A percentile compares a stretch with the other conserved stretches of the same genome.
phyloP scores from a whole-genome alignment of 2,888 invertebrate genomes.

The Thera britannica region DNA sequence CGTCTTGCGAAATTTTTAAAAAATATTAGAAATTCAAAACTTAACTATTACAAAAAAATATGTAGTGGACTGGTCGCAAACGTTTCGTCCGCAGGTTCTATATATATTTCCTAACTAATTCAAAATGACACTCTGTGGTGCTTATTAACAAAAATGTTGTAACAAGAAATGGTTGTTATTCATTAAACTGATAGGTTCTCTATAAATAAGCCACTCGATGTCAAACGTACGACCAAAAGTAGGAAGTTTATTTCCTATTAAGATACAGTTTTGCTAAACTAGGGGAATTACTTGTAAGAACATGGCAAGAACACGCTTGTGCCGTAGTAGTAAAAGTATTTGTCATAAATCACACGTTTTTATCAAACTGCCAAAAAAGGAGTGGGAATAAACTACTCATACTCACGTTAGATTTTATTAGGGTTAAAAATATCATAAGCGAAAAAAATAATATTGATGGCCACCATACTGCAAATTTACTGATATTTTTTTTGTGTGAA shows the following conservation, averaged over 20 bases:
- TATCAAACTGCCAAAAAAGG: background rate
- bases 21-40: too few species aligned
- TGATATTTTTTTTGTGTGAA: too few species aligned
- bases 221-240: slow-evolving; percentile 44
- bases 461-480: too few species aligned
- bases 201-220: slow-evolving; percentile 41
- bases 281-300: slow-evolving; percentile 33
- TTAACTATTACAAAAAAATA: background rate
- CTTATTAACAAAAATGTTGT: slow-evolving; percentile 52
- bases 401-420: background rate
- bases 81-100: background rate
- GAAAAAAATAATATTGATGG: too few species aligned
- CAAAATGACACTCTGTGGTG: slow-evolving; percentile 35
- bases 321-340: slow-evolving; percentile 48
- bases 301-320: background rate
- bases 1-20: background rate
- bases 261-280: slow-evolving; percentile 49
- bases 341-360: slow-evolving; percentile 49
- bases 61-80: background rate
- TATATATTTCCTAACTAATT: slow-evolving; percentile 33
- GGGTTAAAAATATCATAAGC: background rate
- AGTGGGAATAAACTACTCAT: background rate
- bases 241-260: slow-evolving; percentile 35
- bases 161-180: slow-evolving; percentile 46
- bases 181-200: slow-evolving; percentile 42